Base-by-base conservation (phyloP, 1,140 invertebrate genomes). In the Eueides isabella region DNA sequence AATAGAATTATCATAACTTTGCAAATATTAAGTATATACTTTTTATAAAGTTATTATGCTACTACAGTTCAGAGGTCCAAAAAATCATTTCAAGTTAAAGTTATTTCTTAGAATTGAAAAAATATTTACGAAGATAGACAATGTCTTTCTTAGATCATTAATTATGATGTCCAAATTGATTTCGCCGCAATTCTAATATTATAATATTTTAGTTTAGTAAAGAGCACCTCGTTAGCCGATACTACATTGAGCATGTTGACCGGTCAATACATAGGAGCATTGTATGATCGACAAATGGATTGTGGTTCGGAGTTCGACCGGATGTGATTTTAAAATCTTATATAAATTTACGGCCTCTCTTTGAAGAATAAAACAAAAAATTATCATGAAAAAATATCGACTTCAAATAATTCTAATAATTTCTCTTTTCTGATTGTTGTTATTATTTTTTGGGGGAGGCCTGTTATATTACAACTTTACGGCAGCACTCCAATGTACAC, bases 221-320 rank as follows among this genome's bases (percentile, higher is more conserved):
- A 55, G 48, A 55, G 9, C 9, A 11, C 48, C n/a, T 55, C 19
- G 48, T 55, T 55, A 55, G 9, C 19, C 2, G 7, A 23, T 19
- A 55, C 48, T 11, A 26, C 9, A 26, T 7, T 19, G 48, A 12
- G 48, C 48, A 26, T 23, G 48, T 55, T 55, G 9, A 55, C 48
- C 23, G 11, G 9, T 26, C 48, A 55, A 55, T 38, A 38, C 5
- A 38, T 12, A 26, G 23, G 11, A 23, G 48, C 48, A 23, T 55
- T 55, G 19, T 55, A 55, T 55, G 23, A 55, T 55, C 48, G 48
- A 55, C 48, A 55, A 55, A 55, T 26, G 48, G 19, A 26, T 55
- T 55, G 19, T 55, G n/a, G 26, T 55, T 12, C 23, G 48, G 48
- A 48, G 19, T 48, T 48, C 44, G 44, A 48, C 23, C 7, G 19